These are phyloP conservation scores for Syndactyla subalaris DNA, from an alignment of 2,797 vertebrate genomes.

Conservation along the genomic window DNA sequence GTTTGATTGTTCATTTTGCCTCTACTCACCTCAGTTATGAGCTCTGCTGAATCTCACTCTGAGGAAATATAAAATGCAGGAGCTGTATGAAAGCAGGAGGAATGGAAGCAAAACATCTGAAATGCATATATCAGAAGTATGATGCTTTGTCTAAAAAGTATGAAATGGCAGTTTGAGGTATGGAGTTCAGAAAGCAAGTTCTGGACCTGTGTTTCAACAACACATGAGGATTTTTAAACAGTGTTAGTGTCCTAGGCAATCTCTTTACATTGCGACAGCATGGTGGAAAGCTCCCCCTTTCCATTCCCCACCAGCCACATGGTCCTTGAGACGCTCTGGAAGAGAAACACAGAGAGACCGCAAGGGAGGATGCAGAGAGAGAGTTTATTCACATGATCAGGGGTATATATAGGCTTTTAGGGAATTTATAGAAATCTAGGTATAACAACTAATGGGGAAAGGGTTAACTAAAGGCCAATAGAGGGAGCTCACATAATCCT, in stretches of 20 bases:
- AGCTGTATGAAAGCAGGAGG: neutral
- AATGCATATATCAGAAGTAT: neutral
- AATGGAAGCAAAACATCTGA: neutral
- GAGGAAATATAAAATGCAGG: neutral
- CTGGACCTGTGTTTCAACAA: neutral
- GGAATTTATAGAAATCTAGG: too few species aligned
- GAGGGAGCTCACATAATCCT: too few species aligned
- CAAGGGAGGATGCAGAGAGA: too few species aligned
- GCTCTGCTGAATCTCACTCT: neutral
- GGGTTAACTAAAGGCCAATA: too few species aligned
- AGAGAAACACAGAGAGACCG: too few species aligned
- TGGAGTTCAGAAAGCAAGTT: neutral
- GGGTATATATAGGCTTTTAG: too few species aligned
- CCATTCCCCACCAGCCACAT: too few species aligned
- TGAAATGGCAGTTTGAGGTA: neutral
- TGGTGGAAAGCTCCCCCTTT: too few species aligned
- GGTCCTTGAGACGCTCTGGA: too few species aligned
- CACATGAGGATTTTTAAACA: neutral
- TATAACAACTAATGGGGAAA: too few species aligned
- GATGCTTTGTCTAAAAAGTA: neutral
- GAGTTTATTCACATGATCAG: too few species aligned
- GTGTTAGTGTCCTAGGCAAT: accelerated
- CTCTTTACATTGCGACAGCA: neutral
- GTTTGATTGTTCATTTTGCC: neutral
- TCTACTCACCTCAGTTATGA: neutral